phyloP scores from a whole-genome alignment of 2,797 vertebrate species.

The Falco biarmicus region DNA sequence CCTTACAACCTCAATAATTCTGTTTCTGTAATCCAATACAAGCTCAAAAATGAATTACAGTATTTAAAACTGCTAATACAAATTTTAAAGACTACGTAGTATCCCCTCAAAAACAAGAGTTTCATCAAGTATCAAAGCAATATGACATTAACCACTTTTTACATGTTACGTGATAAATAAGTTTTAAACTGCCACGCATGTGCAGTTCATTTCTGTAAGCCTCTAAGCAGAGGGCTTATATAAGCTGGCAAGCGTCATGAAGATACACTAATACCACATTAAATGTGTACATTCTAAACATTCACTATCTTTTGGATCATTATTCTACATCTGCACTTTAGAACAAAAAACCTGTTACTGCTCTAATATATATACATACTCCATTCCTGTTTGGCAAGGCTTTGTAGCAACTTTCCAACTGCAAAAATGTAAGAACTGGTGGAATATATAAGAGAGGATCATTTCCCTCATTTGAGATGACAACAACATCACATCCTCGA shows the following conservation, averaged over 20 bases:
- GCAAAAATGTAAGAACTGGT: conserved; percentile 86
- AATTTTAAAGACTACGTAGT: not conserved
- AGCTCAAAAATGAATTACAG: not conserved
- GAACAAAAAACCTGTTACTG: not conserved
- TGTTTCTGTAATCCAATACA: not conserved
- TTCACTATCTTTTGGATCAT: not conserved
- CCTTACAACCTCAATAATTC: not conserved
- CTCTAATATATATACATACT: conserved; percentile 76
- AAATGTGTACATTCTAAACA: not conserved
- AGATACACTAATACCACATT: not conserved
- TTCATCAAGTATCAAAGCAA: not conserved
- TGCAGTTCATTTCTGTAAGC: not conserved
- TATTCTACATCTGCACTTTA: not conserved
- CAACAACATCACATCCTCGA: conserved; percentile 82
- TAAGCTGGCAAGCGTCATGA: not conserved
- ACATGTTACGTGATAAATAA: not conserved
- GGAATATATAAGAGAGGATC: conserved; percentile 86
- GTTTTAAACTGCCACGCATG: not conserved
- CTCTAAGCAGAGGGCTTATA: not conserved
- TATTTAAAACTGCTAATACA: not conserved
- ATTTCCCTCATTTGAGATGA: conserved; percentile 79
- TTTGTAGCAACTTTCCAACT: conserved; percentile 70
- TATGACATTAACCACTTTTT: not conserved
- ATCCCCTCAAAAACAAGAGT: not conserved
- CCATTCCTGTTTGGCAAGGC: conserved; percentile 75